Base-by-base conservation (phyloP, 2,797 vertebrate genomes). In the Spheniscus humboldti region DNA sequence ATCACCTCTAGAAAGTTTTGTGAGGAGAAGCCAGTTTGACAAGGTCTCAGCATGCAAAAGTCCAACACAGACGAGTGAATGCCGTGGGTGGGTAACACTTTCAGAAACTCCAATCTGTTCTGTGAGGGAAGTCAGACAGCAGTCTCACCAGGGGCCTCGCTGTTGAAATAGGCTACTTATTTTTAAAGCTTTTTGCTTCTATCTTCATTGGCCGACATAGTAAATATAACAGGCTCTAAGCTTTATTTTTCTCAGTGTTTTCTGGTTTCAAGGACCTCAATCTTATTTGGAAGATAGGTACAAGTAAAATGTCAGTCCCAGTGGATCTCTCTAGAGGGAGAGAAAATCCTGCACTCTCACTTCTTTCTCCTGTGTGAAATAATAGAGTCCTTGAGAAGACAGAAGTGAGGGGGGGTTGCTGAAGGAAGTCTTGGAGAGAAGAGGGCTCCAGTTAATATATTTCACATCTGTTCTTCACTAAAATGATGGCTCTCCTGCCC, bases 381-480 rank as follows among this genome's bases (percentile, higher is more conserved):
- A 92, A 72, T 27, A 48, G 66, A 78, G 60, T 77, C n/a, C 71
- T 89, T 85, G 77, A 85, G 67, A 89, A 95, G 71, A 69, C 12
- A 82, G 67, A 67, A 45, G 16, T 1, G 13, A 1, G 7, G 0
- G 1, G 15, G 3, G 1, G 5, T 12, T 81, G 43, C n/a, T 94
- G 78, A 72, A 86, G 82, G 60, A 86, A 88, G 91, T 88, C 82
- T 92, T 88, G 55, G 48, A 48, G 87, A 94, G 81, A 62, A 80
- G 48, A 81, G 82, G 69, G 75, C 57, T 92, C 69, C 69, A 73
- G 82, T 86, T 86, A 88, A 94, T 95, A 47, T 41, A 88, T 86
- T 91, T 94, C 92, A 78, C 62, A 94, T 91, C 87, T 94, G 73
- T 90, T 94, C 82, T 84, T 94, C 64, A 43, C 82, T 90, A 57